Base-by-base conservation (phyloP, 35 echinoderm and acorn worm species). In the Diadema setosum region DNA sequence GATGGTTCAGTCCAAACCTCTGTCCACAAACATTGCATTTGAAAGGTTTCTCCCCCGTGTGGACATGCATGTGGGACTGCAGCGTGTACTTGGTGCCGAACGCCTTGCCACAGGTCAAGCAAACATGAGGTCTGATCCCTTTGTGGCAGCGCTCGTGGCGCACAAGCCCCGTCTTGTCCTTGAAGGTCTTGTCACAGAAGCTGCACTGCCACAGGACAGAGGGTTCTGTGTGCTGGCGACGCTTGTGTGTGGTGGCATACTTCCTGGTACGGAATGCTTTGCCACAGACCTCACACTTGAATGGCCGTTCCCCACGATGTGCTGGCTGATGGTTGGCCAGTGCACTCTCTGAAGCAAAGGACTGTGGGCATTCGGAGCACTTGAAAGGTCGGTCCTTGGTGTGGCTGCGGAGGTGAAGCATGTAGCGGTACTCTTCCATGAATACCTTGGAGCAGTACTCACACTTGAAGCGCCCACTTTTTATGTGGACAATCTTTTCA, bases 81-180 rank as follows among this genome's bases (percentile, higher is more conserved):
- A 78, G 37, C 5, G 73, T 41, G 24, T 39, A 42, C 37, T 78
- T 78, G 0, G 35, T 78, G 14, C 35, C 40, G 37, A 78, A 78
- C 34, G 73, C 73, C 25, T 78, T 78, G 7, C 73, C 73, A 44
- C 73, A 78, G 0, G 73, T 78, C 35, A 78, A 41, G 40, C 73
- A 78, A 16, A 78, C 73, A 24, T 78, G 73, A n/a, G 73, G 73
- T 41, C 73, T 26, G 73, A 78, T 78, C 12, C 73, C 73, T 41
- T 78, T 78, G 73, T 78, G 73, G 35, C 73, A 36, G 16, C 73
- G 33, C 37, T 78, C 73, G 11, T 78, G 73, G n/a, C 73, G 73
- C 33, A 35, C 73, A 12, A 26, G 12, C 5, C 73, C 73, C 0
- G 35, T 44, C n/a, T 78, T 78, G 35, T 78, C 35, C 30, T 39